These are phyloP conservation scores for Penaeus monodon DNA, from an alignment of 2,888 invertebrate species.

Conservation along the genomic window DNA sequence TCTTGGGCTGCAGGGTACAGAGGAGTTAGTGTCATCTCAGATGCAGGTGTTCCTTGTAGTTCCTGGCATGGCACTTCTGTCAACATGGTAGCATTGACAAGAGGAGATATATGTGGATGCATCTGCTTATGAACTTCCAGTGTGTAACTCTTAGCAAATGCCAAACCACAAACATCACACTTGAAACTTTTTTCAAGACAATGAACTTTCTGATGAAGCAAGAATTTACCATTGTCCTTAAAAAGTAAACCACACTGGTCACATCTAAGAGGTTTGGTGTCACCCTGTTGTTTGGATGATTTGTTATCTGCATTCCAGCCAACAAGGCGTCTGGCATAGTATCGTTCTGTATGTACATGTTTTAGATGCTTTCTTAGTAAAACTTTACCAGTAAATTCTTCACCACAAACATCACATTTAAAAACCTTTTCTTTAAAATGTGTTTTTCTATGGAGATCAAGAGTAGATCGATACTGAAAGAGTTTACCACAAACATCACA, in stretches of 20 bases:
- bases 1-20: conserved; percentile 6
- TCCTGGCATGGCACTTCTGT: too few relatives aligned
- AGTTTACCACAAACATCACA: conserved; percentile 39
- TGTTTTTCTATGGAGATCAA: conserved; percentile 14
- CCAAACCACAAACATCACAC: conserved; percentile 34
- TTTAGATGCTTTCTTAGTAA: conserved; percentile 30
- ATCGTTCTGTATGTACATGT: conserved; percentile 16
- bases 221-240: conserved; percentile 29
- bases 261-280: conserved; percentile 36
- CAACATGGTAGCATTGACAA: too few relatives aligned
- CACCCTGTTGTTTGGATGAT: conserved; percentile 1
- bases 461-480: conserved; percentile 14
- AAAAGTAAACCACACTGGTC: conserved; percentile 29
- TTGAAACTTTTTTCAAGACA: conserved; percentile 16
- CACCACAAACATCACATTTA: conserved; percentile 28
- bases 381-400: conserved; percentile 24
- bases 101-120: conserved; percentile 12
- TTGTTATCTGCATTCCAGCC: not conserved
- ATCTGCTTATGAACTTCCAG: conserved; percentile 37
- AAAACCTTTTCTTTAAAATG: conserved; percentile 41
- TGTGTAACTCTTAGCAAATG: conserved; percentile 43
- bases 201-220: conserved; percentile 26
- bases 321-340: not conserved
- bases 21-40: conserved; percentile 7
- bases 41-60: too few relatives aligned